A percentile compares a stretch with the other conserved stretches of the same genome.
phyloP scores from a whole-genome alignment of 2,888 invertebrate species.

The Campoletis raptor region DNA sequence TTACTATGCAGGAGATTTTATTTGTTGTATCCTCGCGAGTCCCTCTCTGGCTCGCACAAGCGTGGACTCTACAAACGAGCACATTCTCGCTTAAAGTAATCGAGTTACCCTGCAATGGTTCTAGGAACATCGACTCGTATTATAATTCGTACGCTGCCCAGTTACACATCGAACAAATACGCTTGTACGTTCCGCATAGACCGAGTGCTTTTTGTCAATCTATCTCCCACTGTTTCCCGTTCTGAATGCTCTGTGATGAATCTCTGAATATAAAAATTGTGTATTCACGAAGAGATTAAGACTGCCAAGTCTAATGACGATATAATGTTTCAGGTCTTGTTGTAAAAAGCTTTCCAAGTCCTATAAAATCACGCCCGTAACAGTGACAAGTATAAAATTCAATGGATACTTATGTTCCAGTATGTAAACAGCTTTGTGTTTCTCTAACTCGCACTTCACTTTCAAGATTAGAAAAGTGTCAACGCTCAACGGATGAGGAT shows the following conservation, averaged over 20 bases:
- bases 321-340: not conserved
- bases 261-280: not conserved
- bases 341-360: slow-evolving; percentile 75
- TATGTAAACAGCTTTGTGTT: not conserved
- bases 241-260: slow-evolving; percentile 10
- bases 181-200: not conserved
- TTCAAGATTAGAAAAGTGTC: slow-evolving; percentile 7
- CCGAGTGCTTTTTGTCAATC: not conserved
- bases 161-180: slow-evolving; percentile 3
- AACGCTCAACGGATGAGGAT: not conserved
- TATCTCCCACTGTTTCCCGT: not conserved
- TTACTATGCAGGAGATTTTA: slow-evolving; percentile 85
- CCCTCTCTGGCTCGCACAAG: slow-evolving; percentile 70
- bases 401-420: slow-evolving; percentile 23
- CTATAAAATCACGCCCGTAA: slow-evolving; percentile 78
- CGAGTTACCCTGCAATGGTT: slow-evolving; percentile 81
- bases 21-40: slow-evolving; percentile 81
- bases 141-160: slow-evolving; percentile 15
- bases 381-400: slow-evolving; percentile 73
- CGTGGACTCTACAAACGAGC: slow-evolving; percentile 82
- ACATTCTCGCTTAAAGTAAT: slow-evolving; percentile 84
- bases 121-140: slow-evolving; percentile 73
- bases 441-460: slow-evolving; percentile 23
- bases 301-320: not conserved
- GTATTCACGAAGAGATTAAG: not conserved